phyloP scores from a whole-genome alignment of 2,888 invertebrate species.

The Scaptomyza reducta region DNA sequence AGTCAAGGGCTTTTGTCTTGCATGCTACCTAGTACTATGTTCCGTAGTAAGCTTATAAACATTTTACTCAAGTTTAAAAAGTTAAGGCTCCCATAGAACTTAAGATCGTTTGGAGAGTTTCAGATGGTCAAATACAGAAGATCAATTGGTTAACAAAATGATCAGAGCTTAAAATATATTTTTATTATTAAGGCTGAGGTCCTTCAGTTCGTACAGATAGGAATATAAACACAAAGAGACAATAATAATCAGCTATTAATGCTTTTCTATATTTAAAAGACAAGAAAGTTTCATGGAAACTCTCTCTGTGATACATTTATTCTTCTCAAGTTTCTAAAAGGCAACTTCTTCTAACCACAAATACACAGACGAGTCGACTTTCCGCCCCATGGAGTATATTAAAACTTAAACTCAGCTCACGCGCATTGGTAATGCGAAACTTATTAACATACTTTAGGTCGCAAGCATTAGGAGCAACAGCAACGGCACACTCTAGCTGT shows the following conservation, averaged over 20 bases:
- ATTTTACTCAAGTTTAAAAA: neutral
- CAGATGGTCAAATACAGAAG: neutral
- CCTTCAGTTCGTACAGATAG: neutral
- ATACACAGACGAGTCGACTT: neutral
- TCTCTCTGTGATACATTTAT: neutral
- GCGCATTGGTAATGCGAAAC: constrained; percentile 65
- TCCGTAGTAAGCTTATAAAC: neutral
- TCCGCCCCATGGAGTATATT: neutral
- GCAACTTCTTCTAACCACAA: neutral
- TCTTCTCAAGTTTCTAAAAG: neutral
- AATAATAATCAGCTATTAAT: too few species aligned
- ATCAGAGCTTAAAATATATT: neutral
- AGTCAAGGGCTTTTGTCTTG: constrained; percentile 4
- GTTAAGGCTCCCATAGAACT: neutral
- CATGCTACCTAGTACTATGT: constrained; percentile 5
- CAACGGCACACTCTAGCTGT: neutral
- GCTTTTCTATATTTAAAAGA: neutral
- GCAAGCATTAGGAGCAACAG: constrained; percentile 56
- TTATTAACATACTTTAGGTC: constrained; percentile 76
- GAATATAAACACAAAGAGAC: neutral
- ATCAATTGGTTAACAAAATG: neutral
- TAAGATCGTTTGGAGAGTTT: neutral
- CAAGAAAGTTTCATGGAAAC: too few species aligned
- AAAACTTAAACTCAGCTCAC: constrained; percentile 33
- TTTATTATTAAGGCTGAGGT: neutral